Percentiles rank a stretch among this genome's conserved stretches.
Conservation (phyloP, 2,113 vertebrate species). For the Recurvirostra avosetta region DNA sequence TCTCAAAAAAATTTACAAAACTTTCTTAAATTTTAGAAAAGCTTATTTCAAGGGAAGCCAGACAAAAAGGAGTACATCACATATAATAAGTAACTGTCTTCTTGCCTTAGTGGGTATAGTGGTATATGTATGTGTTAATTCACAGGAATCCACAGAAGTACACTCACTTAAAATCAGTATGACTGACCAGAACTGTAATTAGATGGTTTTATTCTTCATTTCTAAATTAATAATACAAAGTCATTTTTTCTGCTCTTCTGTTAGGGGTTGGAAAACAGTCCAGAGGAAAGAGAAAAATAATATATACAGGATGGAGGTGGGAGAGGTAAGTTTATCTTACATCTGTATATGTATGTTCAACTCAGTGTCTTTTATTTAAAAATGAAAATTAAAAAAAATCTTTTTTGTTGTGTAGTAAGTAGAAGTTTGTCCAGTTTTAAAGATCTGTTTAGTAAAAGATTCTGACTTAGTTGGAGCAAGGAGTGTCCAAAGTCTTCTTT, state of each 20-base stretch:
- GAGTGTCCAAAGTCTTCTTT: neutral
- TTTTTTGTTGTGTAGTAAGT: neutral
- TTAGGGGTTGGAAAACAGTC: neutral
- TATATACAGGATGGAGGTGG: rapidly evolving
- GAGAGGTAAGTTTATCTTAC: neutral
- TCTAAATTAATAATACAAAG: neutral
- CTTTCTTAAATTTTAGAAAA: neutral
- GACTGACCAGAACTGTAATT: neutral
- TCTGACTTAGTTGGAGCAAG: neutral
- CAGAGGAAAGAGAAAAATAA: neutral
- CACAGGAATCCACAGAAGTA: neutral
- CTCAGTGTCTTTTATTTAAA: neutral
- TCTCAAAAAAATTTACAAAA: neutral
- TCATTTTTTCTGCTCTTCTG: neutral
- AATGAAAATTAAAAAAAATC: neutral
- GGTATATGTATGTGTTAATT: neutral
- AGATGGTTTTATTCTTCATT: neutral
- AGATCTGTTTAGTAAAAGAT: neutral
- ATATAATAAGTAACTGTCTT: neutral
- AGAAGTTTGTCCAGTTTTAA: neutral
- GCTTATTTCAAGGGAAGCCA: neutral
- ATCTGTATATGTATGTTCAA: neutral
- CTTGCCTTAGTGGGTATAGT: neutral
- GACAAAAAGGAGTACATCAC: neutral
- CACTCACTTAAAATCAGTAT: neutral